phyloP scores from a whole-genome alignment of 1,140 invertebrate species.

The Dryas iulia region DNA sequence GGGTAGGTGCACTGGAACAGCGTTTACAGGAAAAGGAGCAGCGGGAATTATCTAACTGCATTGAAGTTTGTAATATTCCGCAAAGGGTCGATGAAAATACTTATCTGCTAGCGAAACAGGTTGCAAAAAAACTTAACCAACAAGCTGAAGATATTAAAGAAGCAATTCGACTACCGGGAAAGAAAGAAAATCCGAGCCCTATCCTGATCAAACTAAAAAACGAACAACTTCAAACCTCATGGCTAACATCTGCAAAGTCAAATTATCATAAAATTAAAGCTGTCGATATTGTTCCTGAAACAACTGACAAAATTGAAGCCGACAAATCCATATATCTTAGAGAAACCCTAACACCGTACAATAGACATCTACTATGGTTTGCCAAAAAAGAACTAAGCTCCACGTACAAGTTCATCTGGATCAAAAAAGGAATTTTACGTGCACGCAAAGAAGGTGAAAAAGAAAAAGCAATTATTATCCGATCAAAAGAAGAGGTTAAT shows the following conservation, averaged over 20 bases:
- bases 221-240: neutral
- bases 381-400: constrained; percentile 11
- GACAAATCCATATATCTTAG: constrained; percentile 6
- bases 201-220: neutral
- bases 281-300: neutral
- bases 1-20: too few species aligned
- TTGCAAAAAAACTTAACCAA: too few species aligned
- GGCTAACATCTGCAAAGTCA: constrained; percentile 2
- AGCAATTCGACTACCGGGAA: constrained; percentile 3
- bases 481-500: constrained; percentile 12
- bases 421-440: constrained; percentile 12
- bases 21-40: too few species aligned
- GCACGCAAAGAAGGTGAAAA: constrained; percentile 16
- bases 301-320: constrained; percentile 6
- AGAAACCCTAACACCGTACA: constrained; percentile 14
- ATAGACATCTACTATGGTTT: constrained; percentile 13
- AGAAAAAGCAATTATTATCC: constrained; percentile 7
- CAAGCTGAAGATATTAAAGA: neutral
- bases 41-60: too few species aligned
- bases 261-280: neutral
- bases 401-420: constrained; percentile 9
- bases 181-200: neutral
- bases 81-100: too few species aligned
- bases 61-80: too few species aligned
- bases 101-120: too few species aligned